A percentile compares a stretch with the other conserved stretches of the same genome.
These are phyloP conservation scores for Candoia aspera DNA, from an alignment of 2,113 vertebrate species.

Conservation along the genomic window DNA sequence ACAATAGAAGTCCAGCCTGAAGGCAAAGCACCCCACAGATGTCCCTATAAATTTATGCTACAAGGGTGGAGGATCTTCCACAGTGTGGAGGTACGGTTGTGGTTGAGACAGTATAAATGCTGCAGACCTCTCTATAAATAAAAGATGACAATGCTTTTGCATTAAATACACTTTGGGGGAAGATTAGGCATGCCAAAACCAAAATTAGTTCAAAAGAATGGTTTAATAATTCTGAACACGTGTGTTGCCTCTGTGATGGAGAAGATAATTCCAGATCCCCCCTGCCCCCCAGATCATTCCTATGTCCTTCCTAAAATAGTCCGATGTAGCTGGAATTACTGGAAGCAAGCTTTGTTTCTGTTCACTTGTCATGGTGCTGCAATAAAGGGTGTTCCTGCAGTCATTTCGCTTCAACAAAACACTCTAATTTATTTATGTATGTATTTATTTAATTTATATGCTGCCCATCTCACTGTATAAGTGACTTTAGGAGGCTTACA, in stretches of 20 bases:
- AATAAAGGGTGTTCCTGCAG: not conserved
- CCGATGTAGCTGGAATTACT: not conserved
- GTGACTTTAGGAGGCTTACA: no score
- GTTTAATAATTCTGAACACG: constrained; percentile 52
- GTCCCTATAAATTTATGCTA: not conserved
- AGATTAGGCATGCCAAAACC: constrained; percentile 28
- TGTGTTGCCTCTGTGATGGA: constrained; percentile 3
- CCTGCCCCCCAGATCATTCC: not conserved
- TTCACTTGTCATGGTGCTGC: not conserved
- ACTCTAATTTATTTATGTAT: no score
- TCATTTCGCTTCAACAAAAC: not conserved
- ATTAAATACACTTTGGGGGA: not conserved
- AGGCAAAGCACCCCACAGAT: not conserved
- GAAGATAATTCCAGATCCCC: not conserved
- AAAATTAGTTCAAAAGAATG: constrained; percentile 47
- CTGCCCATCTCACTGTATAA: no score
- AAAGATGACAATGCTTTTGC: not conserved
- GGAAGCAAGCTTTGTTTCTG: not conserved
- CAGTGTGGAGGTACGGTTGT: not conserved
- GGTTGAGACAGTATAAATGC: not conserved
- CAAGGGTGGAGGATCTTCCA: not conserved
- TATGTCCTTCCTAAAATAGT: not conserved
- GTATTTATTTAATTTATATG: no score
- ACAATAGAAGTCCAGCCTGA: not conserved
- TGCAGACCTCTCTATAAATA: not conserved